Base-by-base conservation (phyloP, 2,888 invertebrate genomes). In the Matsumyia berberina region DNA sequence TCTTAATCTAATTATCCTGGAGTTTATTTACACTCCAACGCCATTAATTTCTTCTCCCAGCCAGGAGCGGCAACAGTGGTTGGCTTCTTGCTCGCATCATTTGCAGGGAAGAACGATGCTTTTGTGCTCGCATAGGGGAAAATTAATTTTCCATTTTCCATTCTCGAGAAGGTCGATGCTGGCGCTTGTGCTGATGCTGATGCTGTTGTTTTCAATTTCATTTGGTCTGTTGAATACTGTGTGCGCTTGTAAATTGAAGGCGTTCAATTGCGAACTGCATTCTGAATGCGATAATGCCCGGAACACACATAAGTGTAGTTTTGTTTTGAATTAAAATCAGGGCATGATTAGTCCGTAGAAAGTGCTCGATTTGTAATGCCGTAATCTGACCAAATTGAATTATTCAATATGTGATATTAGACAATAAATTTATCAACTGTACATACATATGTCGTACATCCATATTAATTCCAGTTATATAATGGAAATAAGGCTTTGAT, bases 11-110 rank as follows among this genome's bases (percentile, higher is more conserved):
- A 85, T 85, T 85, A 85, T 80, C 39, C 69, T 70, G 74, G 69
- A 85, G 74, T 85, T 85, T 85, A 85, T 85, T 80, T 85, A 85
- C 83, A 85, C 80, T 80, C 85, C 58, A 85, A 80, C 80, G 70
- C 85, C 74, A 85, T 85, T 85, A 70, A 72, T 85, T 80, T 80
- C 80, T 74, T 79, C 72, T 69, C 33, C 73, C 51, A 39, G 39
- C 55, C 73, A 55, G 51, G 31, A 53, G 44, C 39, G 53, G 31
- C 69, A 57, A 42, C 44, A 66, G 35, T 64, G 31, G 67, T 19
- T 57, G 35, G 17, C 15, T 46, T 60, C 49, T 29, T 69, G 39
- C 46, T 85, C 46, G 66, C 66, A 76, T 85, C 76, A 70, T 76
- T 80, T 70, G 58, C 53, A 60, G 39, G 42, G 46, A 73, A 55